These are phyloP conservation scores for Drosophila conformis DNA, from an alignment of 2,888 invertebrate genomes.

Conservation along the genomic window DNA sequence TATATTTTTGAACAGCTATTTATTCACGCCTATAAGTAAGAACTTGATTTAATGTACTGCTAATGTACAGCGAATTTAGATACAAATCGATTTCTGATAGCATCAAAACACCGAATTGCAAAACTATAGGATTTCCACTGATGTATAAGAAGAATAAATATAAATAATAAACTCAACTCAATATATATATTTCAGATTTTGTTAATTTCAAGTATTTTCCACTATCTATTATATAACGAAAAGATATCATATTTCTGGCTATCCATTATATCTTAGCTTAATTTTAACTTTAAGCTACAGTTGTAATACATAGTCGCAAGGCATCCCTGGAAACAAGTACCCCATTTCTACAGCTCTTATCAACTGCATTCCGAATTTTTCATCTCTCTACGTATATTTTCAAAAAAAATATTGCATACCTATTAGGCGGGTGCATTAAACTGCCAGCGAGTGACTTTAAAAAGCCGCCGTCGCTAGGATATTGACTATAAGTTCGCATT, in stretches of 20 bases:
- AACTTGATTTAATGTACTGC: neutral
- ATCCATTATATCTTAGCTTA: neutral
- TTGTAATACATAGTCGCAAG: neutral
- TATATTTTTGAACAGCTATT: no score
- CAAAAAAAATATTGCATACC: conserved; percentile 28
- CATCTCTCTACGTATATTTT: no score
- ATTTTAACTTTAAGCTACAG: neutral
- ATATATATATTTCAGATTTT: neutral
- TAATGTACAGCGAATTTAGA: neutral
- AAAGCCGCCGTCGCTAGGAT: conserved; percentile 26
- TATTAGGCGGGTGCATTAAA: conserved; percentile 40
- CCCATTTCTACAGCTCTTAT: neutral
- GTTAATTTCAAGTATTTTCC: neutral
- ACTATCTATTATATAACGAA: neutral
- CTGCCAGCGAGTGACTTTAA: conserved; percentile 56
- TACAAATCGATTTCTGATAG: neutral
- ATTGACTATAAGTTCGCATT: conserved; percentile 60
- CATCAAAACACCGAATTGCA: neutral
- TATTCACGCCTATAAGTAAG: no score
- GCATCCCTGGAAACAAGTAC: neutral
- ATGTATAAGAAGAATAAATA: neutral
- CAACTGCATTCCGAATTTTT: neutral
- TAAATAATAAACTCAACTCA: neutral
- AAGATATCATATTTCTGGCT: fast-evolving
- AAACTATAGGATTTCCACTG: neutral